phyloP scores from a whole-genome alignment of 1,140 invertebrate genomes.

The Helicoverpa armigera region DNA sequence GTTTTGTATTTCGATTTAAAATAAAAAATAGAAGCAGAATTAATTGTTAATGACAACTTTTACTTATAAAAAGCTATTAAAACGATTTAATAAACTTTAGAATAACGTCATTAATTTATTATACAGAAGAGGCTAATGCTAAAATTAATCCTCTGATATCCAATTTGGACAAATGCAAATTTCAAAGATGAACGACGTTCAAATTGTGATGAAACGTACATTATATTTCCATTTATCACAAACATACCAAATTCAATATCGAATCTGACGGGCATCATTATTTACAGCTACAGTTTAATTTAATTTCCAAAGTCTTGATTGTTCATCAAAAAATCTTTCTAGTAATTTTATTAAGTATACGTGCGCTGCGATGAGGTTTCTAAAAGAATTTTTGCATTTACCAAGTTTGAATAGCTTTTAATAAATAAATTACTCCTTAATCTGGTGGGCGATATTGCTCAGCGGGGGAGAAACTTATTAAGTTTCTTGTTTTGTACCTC shows the following conservation, averaged over 20 bases:
- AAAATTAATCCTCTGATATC: neutral
- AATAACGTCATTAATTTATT: neutral
- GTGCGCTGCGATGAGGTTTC: slow-evolving; percentile 18
- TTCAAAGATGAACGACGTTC: slow-evolving; percentile 36
- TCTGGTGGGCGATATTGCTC: slow-evolving; percentile 58
- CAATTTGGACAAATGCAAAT: slow-evolving; percentile 3
- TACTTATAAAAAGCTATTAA: too few species aligned
- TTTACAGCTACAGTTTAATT: slow-evolving; percentile 40
- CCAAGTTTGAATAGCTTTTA: slow-evolving; percentile 35
- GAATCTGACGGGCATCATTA: slow-evolving; percentile 31
- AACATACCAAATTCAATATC: slow-evolving; percentile 30
- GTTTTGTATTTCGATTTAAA: too few species aligned
- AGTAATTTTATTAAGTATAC: slow-evolving; percentile 24
- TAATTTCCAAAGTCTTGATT: slow-evolving; percentile 21
- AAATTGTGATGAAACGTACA: slow-evolving; percentile 30
- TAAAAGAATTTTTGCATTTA: slow-evolving; percentile 22
- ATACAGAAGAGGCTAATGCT: neutral
- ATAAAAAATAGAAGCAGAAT: too few species aligned
- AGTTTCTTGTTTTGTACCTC: slow-evolving; percentile 56
- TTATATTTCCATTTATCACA: slow-evolving; percentile 35
- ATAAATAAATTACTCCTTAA: slow-evolving; percentile 54
- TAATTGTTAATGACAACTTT: too few species aligned
- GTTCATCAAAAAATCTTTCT: slow-evolving; percentile 26
- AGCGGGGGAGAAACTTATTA: slow-evolving; percentile 61
- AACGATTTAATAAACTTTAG: too few species aligned